Evolutionary conservation across 2,113 vertebrate species (phyloP).

Genomic region (Myotis lucifugus): DNA sequence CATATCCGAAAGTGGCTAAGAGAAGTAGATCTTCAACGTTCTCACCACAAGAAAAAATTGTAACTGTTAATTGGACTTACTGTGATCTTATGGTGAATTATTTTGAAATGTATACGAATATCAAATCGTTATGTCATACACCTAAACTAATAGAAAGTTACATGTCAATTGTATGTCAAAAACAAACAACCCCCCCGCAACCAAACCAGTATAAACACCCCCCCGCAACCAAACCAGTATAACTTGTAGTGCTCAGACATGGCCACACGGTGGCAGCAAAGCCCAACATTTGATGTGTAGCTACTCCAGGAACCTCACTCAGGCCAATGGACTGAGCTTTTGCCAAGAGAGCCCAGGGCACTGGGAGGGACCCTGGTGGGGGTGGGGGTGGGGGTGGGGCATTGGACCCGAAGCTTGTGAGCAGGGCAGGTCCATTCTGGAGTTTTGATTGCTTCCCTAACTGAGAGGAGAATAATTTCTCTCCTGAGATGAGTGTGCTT

Average conservation of each 20-base stretch:
- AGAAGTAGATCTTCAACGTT: neutral
- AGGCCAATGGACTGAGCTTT: neutral
- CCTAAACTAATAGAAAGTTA: neutral
- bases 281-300: neutral
- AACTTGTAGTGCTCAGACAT: constrained; percentile 9
- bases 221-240: neutral
- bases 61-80: neutral
- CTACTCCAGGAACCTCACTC: neutral
- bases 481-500: neutral
- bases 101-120: neutral
- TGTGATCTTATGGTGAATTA: too few relatives aligned
- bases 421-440: neutral
- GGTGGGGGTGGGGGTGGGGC: neutral
- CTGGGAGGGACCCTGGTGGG: neutral
- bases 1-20: neutral
- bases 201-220: neutral
- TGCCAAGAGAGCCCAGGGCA: neutral
- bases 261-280: constrained; percentile 68
- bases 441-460: neutral
- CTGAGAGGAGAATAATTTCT: neutral
- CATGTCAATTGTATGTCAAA: neutral
- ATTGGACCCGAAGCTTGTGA: neutral
- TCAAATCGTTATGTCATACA: neutral
- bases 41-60: neutral
- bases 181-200: too few relatives aligned